These are phyloP conservation scores for Oopsacas minuta DNA, from an alignment of 37 sponge, comb jelly and placozoan species.

Conservation along the genomic window DNA sequence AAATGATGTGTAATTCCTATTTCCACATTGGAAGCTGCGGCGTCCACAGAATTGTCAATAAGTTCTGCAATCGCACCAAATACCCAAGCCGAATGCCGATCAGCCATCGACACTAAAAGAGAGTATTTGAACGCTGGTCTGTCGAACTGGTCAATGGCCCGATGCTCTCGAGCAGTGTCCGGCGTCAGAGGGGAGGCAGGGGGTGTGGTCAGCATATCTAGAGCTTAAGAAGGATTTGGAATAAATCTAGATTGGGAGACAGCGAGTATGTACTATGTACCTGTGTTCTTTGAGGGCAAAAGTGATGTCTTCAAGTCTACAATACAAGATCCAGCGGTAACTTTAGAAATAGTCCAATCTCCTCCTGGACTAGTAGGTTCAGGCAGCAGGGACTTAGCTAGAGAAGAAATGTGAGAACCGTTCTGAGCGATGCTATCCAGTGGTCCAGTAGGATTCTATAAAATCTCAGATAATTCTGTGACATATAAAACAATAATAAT, in stretches of 20 bases:
- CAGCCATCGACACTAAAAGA: neutral
- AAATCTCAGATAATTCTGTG: no score
- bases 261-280: neutral
- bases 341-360: slow-evolving; percentile 8
- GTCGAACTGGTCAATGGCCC: slow-evolving; percentile 18
- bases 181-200: slow-evolving; percentile 6
- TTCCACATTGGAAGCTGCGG: neutral
- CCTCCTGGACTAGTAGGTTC: neutral
- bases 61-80: slow-evolving; percentile 4
- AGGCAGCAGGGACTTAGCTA: neutral
- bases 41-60: slow-evolving; percentile 13
- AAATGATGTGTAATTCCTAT: neutral
- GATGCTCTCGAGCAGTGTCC: neutral
- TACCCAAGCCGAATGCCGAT: slow-evolving; percentile 15
- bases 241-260: neutral
- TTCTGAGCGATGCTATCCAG: neutral
- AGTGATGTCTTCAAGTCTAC: neutral
- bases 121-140: slow-evolving; percentile 17
- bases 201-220: neutral
- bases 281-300: neutral
- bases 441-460: no score
- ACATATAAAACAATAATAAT: no score
- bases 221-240: neutral
- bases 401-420: slow-evolving; percentile 11
- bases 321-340: neutral